Evolutionary conservation across 1,140 invertebrate species (phyloP).

Genomic region (Kradibia gibbosae): DNA sequence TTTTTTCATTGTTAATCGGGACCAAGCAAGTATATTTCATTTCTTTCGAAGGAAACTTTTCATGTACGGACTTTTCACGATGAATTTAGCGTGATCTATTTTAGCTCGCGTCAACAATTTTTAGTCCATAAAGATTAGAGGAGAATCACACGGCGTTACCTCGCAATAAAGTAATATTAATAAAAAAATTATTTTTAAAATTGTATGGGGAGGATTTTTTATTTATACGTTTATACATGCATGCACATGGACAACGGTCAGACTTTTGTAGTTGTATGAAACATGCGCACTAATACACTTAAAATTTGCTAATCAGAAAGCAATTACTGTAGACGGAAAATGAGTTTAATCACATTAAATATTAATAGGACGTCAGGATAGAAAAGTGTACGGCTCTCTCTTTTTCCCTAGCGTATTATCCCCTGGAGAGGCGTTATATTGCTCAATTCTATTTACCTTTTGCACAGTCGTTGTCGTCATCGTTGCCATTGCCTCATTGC

Average conservation of each 20-base stretch:
- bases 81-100: background rate
- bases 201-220: no score
- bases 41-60: background rate
- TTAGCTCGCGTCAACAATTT: background rate
- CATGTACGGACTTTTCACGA: no score
- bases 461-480: background rate
- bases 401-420: background rate
- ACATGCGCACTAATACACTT: slow-evolving; percentile 31
- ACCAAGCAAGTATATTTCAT: background rate
- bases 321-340: slow-evolving; percentile 48
- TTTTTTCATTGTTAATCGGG: background rate
- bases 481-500: background rate
- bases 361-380: slow-evolving; percentile 32
- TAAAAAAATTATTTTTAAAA: slow-evolving; percentile 1
- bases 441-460: slow-evolving; percentile 18
- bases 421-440: slow-evolving; percentile 17
- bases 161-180: background rate
- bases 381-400: background rate
- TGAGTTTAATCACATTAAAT: slow-evolving; percentile 51
- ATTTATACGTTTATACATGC: background rate
- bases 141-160: background rate
- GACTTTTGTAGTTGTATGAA: background rate
- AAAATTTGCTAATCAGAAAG: slow-evolving; percentile 51
- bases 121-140: background rate
- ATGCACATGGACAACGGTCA: no score